Conservation (phyloP, 2,113 vertebrate species). For the Stigmatopora argus region DNA sequence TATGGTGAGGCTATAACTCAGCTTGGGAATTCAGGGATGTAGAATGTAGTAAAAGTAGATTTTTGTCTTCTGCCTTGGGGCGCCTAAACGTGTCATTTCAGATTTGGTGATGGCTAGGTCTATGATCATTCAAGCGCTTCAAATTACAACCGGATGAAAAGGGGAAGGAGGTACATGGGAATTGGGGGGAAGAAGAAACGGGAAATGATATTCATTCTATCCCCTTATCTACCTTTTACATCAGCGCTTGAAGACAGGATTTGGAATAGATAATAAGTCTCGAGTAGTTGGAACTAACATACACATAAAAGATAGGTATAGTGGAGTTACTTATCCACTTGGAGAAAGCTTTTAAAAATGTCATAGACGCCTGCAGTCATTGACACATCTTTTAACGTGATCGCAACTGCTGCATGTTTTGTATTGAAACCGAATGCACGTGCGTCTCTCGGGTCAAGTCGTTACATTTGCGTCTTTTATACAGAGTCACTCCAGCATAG, state of each 20-base stretch:
- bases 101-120: constrained; percentile 66
- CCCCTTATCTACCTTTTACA: constrained; percentile 65
- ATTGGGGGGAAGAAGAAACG: constrained; percentile 55
- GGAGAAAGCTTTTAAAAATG: constrained; percentile 29
- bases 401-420: constrained; percentile 23
- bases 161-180: constrained; percentile 60
- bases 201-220: constrained; percentile 63
- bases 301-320: constrained; percentile 23
- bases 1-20: constrained; percentile 34
- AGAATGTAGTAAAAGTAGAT: constrained; percentile 65
- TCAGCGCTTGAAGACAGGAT: constrained; percentile 47
- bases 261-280: constrained; percentile 57
- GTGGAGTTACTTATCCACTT: constrained; percentile 28
- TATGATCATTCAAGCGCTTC: constrained; percentile 68
- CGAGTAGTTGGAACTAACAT: constrained; percentile 22
- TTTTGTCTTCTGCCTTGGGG: constrained; percentile 62
- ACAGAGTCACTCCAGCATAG: neutral
- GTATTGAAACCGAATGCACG: constrained; percentile 26
- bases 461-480: constrained; percentile 18
- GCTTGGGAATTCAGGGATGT: constrained; percentile 45
- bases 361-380: constrained; percentile 13
- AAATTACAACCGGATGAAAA: constrained; percentile 71
- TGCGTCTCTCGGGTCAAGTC: constrained; percentile 29
- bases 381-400: neutral
- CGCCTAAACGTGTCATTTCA: constrained; percentile 65